These are phyloP conservation scores for Sycophila texana DNA, from an alignment of 2,888 invertebrate species.

Conservation along the genomic window DNA sequence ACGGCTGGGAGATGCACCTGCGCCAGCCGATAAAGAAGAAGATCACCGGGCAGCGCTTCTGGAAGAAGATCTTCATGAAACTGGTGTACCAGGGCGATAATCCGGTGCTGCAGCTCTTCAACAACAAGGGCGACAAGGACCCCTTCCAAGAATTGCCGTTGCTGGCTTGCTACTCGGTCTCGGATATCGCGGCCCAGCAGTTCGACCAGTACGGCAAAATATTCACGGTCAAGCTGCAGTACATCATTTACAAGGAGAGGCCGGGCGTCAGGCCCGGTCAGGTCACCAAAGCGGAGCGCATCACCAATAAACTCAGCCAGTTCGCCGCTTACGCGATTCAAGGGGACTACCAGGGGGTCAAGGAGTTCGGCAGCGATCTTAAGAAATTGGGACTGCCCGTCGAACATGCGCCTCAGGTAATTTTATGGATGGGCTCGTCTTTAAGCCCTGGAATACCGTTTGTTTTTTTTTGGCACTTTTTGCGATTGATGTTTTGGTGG, in stretches of 20 bases:
- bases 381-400: conserved; percentile 96
- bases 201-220: conserved; percentile 99
- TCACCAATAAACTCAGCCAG: conserved; percentile 93
- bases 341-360: conserved; percentile 94
- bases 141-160: conserved; percentile 96
- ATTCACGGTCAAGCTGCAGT: conserved; percentile 97
- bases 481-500: background rate
- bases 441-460: conserved; percentile 13
- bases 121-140: conserved; percentile 89
- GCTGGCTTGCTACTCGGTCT: conserved; percentile 96
- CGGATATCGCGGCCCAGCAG: conserved; percentile 96
- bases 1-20: conserved; percentile 97
- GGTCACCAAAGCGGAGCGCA: conserved; percentile 93
- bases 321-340: conserved; percentile 96
- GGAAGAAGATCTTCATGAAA: conserved; percentile 97
- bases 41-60: conserved; percentile 94
- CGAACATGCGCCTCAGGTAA: conserved; percentile 96
- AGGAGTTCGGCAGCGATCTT: conserved; percentile 94
- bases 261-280: conserved; percentile 97
- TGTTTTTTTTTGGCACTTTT: background rate
- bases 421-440: background rate
- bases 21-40: conserved; percentile 98
- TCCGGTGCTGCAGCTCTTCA: conserved; percentile 90
- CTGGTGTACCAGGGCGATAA: conserved; percentile 87
- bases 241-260: conserved; percentile 98